A percentile compares a stretch with the other conserved stretches of the same genome.
Conservation (phyloP, 2,797 vertebrate species). For the Prunella strophiata region DNA sequence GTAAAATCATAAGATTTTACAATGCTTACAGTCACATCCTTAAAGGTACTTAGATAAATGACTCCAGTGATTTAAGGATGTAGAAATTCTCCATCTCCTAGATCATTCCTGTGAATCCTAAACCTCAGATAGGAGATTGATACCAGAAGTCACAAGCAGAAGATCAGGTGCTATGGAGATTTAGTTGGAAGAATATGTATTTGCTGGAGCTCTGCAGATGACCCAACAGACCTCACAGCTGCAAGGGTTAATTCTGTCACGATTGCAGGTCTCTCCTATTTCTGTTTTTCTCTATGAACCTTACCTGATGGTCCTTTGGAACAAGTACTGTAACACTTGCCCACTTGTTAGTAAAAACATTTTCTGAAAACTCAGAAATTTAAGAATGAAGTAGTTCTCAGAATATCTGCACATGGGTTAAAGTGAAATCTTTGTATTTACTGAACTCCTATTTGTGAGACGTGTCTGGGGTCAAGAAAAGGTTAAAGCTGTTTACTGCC, state of each 20-base stretch:
- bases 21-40: background rate
- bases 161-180: background rate
- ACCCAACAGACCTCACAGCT: background rate
- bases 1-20: background rate
- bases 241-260: background rate
- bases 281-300: background rate
- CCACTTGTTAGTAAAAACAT: background rate
- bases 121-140: background rate
- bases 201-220: background rate
- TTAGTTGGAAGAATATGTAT: background rate
- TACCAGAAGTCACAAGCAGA: background rate
- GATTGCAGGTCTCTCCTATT: background rate
- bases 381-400: background rate
- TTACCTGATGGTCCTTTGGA: background rate
- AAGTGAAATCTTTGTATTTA: slow-evolving; percentile 14
- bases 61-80: background rate
- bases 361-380: background rate
- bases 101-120: background rate
- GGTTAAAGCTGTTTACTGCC: slow-evolving; percentile 48
- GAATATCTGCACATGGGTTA: background rate
- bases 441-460: slow-evolving; percentile 23
- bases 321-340: background rate
- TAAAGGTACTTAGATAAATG: background rate
- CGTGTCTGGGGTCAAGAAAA: slow-evolving; percentile 19
- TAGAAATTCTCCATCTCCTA: background rate